A percentile compares a stretch with the other conserved stretches of the same genome.
These are phyloP conservation scores for Molanna angustata DNA, from an alignment of 2,888 invertebrate genomes.

Conservation along the genomic window DNA sequence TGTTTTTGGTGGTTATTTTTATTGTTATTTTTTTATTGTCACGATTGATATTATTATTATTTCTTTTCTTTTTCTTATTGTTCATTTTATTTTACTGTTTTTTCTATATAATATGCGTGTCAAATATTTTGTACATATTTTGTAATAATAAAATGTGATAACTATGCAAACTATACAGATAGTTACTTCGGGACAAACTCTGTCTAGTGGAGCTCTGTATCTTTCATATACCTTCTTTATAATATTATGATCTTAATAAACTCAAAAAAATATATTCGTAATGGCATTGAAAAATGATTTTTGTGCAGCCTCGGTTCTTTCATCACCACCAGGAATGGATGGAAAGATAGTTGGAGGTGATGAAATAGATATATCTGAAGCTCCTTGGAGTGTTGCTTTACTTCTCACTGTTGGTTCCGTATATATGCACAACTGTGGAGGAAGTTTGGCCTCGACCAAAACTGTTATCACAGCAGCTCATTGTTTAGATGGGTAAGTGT, in stretches of 20 bases:
- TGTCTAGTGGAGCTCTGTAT: background rate
- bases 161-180: too few relatives aligned
- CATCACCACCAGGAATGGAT: background rate
- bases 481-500: background rate
- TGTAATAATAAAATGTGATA: too few relatives aligned
- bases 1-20: too few relatives aligned
- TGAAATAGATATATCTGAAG: background rate
- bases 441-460: background rate
- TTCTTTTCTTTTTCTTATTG: too few relatives aligned
- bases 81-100: too few relatives aligned
- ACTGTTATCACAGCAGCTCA: constrained; percentile 5
- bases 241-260: too few relatives aligned
- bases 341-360: constrained; percentile 3
- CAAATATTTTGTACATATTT: too few relatives aligned
- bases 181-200: background rate
- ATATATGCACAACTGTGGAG: constrained; percentile 2
- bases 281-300: background rate
- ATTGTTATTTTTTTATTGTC: too few relatives aligned
- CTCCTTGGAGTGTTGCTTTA: constrained; percentile 3
- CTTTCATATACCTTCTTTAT: too few relatives aligned
- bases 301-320: background rate
- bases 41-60: too few relatives aligned
- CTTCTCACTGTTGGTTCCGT: background rate
- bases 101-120: too few relatives aligned
- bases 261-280: background rate